Percentiles rank a stretch among this genome's conserved stretches.
Evolutionary conservation across 2,113 vertebrate genomes (phyloP).

Genomic region (Sclerurus mexicanus): DNA sequence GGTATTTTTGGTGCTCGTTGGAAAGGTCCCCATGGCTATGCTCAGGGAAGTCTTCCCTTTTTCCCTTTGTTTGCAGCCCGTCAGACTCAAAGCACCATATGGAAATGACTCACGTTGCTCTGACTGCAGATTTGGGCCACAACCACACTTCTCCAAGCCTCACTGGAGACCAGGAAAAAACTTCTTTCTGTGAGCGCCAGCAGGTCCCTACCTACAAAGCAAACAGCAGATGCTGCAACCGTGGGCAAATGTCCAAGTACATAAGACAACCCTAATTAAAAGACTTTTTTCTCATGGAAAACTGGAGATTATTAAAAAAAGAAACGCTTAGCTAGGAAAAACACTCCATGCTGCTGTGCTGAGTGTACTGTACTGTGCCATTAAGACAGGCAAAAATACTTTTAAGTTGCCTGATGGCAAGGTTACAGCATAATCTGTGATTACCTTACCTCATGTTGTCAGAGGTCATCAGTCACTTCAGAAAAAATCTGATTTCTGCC

Average conservation of each 20-base stretch:
- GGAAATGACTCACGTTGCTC: background rate
- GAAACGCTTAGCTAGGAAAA: background rate
- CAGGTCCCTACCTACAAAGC: background rate
- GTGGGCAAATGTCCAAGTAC: background rate
- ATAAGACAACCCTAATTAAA: slow-evolving; percentile 1
- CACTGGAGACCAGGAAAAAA: background rate
- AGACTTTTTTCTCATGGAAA: background rate
- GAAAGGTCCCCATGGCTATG: background rate
- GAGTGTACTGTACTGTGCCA: background rate
- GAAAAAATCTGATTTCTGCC: background rate
- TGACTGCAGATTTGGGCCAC: background rate
- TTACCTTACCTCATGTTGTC: background rate
- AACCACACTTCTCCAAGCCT: background rate
- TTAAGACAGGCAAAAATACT: background rate
- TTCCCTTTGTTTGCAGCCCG: background rate
- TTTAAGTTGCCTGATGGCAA: background rate
- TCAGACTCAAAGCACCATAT: background rate
- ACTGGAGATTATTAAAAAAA: background rate
- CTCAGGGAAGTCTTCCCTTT: background rate
- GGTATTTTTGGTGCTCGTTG: background rate
- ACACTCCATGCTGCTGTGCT: background rate
- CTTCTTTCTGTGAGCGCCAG: background rate
- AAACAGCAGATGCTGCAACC: background rate
- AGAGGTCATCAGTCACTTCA: background rate
- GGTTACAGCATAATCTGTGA: background rate